Evolutionary conservation across 2,888 invertebrate genomes (phyloP), one percentile per base, ranked within the genome.

Genomic region (Thera britannica): DNA sequence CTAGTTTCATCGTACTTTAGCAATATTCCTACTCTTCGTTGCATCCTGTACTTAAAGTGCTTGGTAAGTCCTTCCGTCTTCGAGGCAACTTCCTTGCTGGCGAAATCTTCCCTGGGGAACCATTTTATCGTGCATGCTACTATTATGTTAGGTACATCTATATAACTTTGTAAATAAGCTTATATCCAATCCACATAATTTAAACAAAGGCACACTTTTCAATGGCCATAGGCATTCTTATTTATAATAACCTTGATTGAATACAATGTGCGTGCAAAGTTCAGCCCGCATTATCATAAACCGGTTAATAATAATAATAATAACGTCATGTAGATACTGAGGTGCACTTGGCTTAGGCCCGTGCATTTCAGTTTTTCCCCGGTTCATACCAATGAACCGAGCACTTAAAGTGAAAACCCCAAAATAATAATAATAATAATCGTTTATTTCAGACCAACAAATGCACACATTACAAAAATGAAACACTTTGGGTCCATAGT

Each of bases 11-110:
- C 68, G 67, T 49, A 61, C 70, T 46, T 7, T 46, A 46, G 69
- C 71, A 62, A 69, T 71, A 75, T 60, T 64, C 55, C 38, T 46
- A 36, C 48, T 44, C 44, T 58, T 54, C 35, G 57, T 59, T 48
- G 58, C 62, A 63, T 78, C 77, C 78, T 76, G 76, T 70, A 73
- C 34, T 72, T 73, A 54, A 36, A 36, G 36, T 5, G 36, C 54
- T 34, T 23, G 34, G 36, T 54, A 75, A 75, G 60, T 70, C 75
- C 74, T 74, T 75, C 76, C 73, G 74, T 75, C 76, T 83, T 80
- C 76, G 76, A 72, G 65, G 70, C 72, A 65, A 76, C 81, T 81
- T 84, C 81, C 83, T 79, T 79, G 80, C 75, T 76, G 72, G 77
- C 69, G 72, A 75, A 72, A 76, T 74, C 71, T 74, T 73, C 73